phyloP scores from a whole-genome alignment of 1,140 invertebrate species.

The Drosophila lowei region DNA sequence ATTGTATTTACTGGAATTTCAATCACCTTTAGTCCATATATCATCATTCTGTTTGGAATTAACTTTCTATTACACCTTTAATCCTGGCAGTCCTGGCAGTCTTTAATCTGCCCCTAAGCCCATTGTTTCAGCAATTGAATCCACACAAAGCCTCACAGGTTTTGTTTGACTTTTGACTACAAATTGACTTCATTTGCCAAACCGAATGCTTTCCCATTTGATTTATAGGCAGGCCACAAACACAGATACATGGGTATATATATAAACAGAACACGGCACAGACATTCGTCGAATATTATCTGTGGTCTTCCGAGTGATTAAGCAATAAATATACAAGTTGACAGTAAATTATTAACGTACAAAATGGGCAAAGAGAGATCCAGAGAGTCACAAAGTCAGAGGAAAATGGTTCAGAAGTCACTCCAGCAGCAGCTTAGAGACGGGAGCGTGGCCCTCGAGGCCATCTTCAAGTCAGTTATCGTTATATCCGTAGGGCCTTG shows the following conservation, averaged over 20 bases:
- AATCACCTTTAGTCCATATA: no score
- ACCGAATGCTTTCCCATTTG: conserved; percentile 46
- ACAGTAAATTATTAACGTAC: conserved; percentile 73
- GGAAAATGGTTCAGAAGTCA: conserved; percentile 25
- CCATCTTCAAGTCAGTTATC: conserved; percentile 11
- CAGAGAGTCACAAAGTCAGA: background rate
- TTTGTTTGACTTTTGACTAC: conserved; percentile 37
- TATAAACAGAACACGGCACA: background rate
- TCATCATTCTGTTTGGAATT: no score
- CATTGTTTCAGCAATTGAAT: conserved; percentile 3
- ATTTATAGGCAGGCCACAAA: conserved; percentile 50
- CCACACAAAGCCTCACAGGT: background rate
- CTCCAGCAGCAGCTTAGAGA: conserved; percentile 25
- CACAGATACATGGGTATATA: background rate
- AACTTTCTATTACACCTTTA: no score
- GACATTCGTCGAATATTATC: conserved; percentile 59
- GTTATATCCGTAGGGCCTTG: conserved; percentile 4
- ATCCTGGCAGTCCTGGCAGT: no score
- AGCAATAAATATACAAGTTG: conserved; percentile 76
- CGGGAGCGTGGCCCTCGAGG: background rate
- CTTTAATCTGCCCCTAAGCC: conserved; percentile 6
- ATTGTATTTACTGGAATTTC: no score
- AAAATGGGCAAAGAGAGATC: conserved; percentile 14
- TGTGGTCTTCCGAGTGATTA: conserved; percentile 77
- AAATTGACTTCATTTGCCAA: conserved; percentile 51